Base-by-base conservation (phyloP, 2,797 vertebrate species). In the Leucoraja ocellata region DNA sequence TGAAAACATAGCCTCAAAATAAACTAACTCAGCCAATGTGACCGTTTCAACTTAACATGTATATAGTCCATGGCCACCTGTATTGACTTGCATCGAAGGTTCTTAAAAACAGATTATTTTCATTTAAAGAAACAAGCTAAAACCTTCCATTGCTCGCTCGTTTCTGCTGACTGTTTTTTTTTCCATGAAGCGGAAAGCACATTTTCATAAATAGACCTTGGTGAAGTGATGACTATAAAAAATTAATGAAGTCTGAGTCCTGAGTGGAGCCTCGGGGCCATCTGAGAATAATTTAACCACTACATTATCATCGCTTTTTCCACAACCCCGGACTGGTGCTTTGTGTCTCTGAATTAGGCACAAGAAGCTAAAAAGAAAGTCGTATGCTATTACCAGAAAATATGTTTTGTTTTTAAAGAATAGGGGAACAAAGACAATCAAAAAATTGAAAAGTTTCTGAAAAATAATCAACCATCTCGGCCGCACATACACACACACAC, bases 151-250 rank as follows among this genome's bases (percentile, higher is more conserved):
- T 94, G 94, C 94, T 95, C 93, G 94, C 95, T 95, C 95, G 96
- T 94, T 95, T 96, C 94, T 95, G 95, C 95, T 94, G 95, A 95
- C 95, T 96, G 95, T 96, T 97, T 96, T 97, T 96, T 97, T 97
- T 97, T 97, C 97, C 96, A 95, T 94, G 97, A 96, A 97, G 97
- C 96, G 95, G 97, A 97, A 97, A 97, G 96, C 97, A 95, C 97
- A 98, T 98, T 98, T 98, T 98, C 98, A 98, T 98, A 98, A 98
- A 98, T 98, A 98, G 97, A 98, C 97, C 97, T 98, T 98, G 98
- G 97, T 97, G 97, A 96, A 97, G 97, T 97, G 96, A 97, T 96
- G 97, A 94, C 94, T 94, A 98, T 98, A 96, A 98, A 98, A 98
- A 95, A 98, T 98, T 98, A 98, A 98, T 98, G 98, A 98, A 96